Conservation (phyloP, 2,113 vertebrate species). For the Scatophagus argus region DNA sequence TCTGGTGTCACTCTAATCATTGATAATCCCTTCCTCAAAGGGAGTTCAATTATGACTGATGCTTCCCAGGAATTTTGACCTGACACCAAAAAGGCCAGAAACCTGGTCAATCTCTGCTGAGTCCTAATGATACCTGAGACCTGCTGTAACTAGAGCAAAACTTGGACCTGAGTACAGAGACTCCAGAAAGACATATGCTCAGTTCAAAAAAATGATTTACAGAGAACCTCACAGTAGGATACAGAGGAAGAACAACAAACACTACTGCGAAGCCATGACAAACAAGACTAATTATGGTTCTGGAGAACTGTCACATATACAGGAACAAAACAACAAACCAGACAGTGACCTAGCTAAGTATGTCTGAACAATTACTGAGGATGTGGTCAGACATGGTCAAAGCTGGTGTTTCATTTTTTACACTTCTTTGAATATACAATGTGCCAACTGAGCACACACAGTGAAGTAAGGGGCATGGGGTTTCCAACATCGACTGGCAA, state of each 20-base stretch:
- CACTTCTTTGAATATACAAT: slow-evolving; percentile 3
- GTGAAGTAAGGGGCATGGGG: not conserved
- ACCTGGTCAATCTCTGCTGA: slow-evolving; percentile 9
- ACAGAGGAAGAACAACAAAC: slow-evolving; percentile 21
- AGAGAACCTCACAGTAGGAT: slow-evolving; percentile 29
- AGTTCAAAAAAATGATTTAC: slow-evolving; percentile 14
- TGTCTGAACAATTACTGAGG: not conserved
- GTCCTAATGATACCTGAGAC: not conserved
- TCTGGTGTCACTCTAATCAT: slow-evolving; percentile 31
- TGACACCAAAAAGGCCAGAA: slow-evolving; percentile 25
- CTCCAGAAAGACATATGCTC: slow-evolving; percentile 14
- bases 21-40: slow-evolving; percentile 18
- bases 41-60: slow-evolving; percentile 9
- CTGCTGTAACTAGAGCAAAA: not conserved
- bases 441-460: not conserved
- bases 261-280: slow-evolving; percentile 16
- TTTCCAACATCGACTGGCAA: not conserved
- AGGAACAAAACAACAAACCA: slow-evolving; percentile 6
- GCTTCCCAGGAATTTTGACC: slow-evolving; percentile 7
- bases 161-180: slow-evolving; percentile 5
- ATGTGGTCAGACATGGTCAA: not conserved
- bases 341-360: not conserved
- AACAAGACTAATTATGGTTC: slow-evolving; percentile 31
- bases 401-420: not conserved
- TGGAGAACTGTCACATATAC: slow-evolving; percentile 11